These are phyloP conservation scores for Anniella stebbinsi DNA, from an alignment of 2,797 vertebrate species.

Conservation along the genomic window DNA sequence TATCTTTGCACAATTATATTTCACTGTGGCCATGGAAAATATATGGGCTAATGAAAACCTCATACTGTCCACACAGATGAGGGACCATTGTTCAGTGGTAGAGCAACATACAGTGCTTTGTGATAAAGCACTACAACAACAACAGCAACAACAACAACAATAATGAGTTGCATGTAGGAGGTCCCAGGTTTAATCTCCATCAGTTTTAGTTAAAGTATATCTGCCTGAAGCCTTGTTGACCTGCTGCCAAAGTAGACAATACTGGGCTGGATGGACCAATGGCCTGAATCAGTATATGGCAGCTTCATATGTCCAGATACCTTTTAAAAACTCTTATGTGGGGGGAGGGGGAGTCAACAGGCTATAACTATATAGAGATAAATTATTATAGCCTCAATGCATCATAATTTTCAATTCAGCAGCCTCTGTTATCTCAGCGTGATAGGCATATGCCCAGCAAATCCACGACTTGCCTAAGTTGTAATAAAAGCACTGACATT, in stretches of 20 bases:
- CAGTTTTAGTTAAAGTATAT: not conserved
- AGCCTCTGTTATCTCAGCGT: constrained; percentile 43
- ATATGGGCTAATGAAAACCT: not conserved
- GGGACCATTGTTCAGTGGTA: not conserved
- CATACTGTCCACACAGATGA: rapidly evolving
- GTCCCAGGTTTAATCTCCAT: not conserved
- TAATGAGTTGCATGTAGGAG: not conserved
- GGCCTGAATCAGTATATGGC: not conserved
- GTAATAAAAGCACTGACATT: constrained; percentile 64
- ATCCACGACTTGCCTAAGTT: constrained; percentile 35
- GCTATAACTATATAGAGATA: not conserved
- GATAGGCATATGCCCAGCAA: constrained; percentile 28
- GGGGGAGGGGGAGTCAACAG: not conserved
- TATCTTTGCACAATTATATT: constrained; percentile 16
- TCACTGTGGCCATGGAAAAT: not conserved
- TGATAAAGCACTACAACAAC: too few species aligned
- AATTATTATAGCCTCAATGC: not conserved
- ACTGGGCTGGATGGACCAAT: not conserved
- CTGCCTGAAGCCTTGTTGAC: too few species aligned
- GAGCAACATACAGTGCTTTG: not conserved
- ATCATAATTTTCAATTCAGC: constrained; percentile 19
- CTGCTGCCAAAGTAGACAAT: not conserved
- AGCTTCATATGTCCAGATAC: not conserved
- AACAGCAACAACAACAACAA: too few species aligned
- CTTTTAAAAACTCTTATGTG: constrained; percentile 15